Conservation (phyloP, 2,113 vertebrate genomes). For the Danionella cerebrum region DNA sequence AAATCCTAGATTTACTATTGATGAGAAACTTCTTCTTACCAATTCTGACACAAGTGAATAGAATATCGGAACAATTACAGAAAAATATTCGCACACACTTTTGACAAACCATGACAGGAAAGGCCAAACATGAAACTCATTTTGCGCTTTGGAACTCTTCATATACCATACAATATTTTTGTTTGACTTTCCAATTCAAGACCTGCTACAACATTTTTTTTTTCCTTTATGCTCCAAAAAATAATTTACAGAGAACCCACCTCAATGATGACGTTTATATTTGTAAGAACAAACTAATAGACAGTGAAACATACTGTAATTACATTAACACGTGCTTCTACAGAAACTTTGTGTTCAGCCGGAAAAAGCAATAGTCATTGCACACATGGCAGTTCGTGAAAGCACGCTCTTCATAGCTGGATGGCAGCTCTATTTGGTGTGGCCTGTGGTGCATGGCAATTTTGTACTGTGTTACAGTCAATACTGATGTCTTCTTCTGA, state of each 20-base stretch:
- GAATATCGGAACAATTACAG: too few relatives aligned
- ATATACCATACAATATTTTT: too few relatives aligned
- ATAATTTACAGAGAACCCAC: neutral
- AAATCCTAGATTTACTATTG: too few relatives aligned
- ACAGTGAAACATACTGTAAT: neutral
- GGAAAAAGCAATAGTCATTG: neutral
- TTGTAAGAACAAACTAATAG: neutral
- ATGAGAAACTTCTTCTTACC: too few relatives aligned
- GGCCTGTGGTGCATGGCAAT: constrained; percentile 51
- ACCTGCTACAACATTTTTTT: neutral
- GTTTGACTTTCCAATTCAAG: too few relatives aligned
- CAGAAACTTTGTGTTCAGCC: neutral
- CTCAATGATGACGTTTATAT: neutral
- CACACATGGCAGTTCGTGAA: neutral
- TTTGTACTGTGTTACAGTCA: constrained; percentile 34
- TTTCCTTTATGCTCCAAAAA: neutral
- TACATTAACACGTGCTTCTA: neutral
- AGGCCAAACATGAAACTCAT: too few relatives aligned
- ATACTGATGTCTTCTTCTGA: constrained; percentile 21
- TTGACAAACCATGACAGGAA: too few relatives aligned
- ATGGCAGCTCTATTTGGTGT: constrained; percentile 20
- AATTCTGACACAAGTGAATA: too few relatives aligned
- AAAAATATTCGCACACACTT: too few relatives aligned
- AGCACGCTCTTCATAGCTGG: constrained; percentile 2
- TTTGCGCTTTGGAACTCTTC: too few relatives aligned